Percentiles rank a stretch among this genome's conserved stretches.
Evolutionary conservation across 2,888 invertebrate species (phyloP).

Genomic region (Tenthredo livida): DNA sequence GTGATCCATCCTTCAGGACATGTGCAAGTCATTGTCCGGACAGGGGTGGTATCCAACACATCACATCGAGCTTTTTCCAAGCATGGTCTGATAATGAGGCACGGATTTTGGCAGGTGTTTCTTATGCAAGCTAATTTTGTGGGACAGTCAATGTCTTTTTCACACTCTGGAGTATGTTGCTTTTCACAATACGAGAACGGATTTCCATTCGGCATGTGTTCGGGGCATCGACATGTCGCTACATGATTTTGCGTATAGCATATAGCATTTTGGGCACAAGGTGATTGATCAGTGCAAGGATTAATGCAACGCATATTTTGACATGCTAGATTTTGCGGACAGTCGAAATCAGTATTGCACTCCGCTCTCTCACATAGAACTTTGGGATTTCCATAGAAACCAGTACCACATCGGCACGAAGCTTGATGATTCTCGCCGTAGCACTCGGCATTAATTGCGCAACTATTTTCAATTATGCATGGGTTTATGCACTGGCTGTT

Average conservation of each 20-base stretch:
- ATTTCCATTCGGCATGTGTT: constrained; percentile 88
- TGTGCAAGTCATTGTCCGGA: constrained; percentile 92
- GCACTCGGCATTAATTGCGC: constrained; percentile 92
- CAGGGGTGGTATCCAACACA: constrained; percentile 91
- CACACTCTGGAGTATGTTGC: constrained; percentile 85
- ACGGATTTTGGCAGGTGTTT: constrained; percentile 89
- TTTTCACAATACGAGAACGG: constrained; percentile 88
- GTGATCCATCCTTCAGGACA: constrained; percentile 93
- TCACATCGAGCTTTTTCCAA: constrained; percentile 87
- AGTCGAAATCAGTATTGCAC: constrained; percentile 90
- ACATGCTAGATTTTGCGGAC: constrained; percentile 88
- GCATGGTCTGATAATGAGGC: constrained; percentile 88
- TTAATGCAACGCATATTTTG: constrained; percentile 87
- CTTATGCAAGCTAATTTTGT: constrained; percentile 90
- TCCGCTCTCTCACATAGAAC: constrained; percentile 88
- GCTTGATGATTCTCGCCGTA: constrained; percentile 89
- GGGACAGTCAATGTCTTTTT: constrained; percentile 89
- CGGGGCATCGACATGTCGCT: constrained; percentile 91
- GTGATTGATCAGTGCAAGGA: constrained; percentile 86
- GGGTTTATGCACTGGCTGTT: constrained; percentile 91
- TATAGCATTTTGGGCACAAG: constrained; percentile 91
- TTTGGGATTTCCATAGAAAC: constrained; percentile 90
- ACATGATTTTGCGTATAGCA: constrained; percentile 91
- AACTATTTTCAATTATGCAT: constrained; percentile 89
- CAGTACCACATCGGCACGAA: constrained; percentile 88